These are phyloP conservation scores for Caenorhabditis tropicalis DNA, from an alignment of 1,140 invertebrate species.

Conservation along the genomic window DNA sequence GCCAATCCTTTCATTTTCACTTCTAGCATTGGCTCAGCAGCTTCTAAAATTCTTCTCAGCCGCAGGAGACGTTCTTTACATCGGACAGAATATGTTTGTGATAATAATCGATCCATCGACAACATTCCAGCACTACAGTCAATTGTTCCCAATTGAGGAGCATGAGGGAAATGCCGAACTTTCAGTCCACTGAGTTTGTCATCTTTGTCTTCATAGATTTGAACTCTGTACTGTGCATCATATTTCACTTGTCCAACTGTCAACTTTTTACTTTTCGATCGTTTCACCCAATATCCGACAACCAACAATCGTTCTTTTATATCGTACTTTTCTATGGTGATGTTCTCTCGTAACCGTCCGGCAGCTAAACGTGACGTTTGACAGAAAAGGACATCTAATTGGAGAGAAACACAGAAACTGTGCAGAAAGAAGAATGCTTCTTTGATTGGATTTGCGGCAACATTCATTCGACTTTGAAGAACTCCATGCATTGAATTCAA, in stretches of 20 bases:
- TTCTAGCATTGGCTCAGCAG: constrained; percentile 73
- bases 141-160: constrained; percentile 17
- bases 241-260: background rate
- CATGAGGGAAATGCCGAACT: constrained; percentile 53
- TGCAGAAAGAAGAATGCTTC: constrained; percentile 72
- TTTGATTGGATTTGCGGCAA: constrained; percentile 49
- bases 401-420: constrained; percentile 91
- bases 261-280: background rate
- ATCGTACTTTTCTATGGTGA: constrained; percentile 76
- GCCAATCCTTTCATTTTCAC: background rate
- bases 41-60: constrained; percentile 81
- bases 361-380: constrained; percentile 86
- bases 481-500: constrained; percentile 89
- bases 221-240: constrained; percentile 82
- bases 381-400: constrained; percentile 91
- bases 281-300: constrained; percentile 57
- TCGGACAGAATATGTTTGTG: constrained; percentile 94
- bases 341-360: constrained; percentile 74
- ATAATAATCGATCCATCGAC: constrained; percentile 91
- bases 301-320: constrained; percentile 48
- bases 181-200: constrained; percentile 8
- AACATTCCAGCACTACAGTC: constrained; percentile 77
- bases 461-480: constrained; percentile 80
- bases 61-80: constrained; percentile 83
- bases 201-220: constrained; percentile 73